Conservation (phyloP, 2,888 invertebrate species). For the Leptopilina syphax region DNA sequence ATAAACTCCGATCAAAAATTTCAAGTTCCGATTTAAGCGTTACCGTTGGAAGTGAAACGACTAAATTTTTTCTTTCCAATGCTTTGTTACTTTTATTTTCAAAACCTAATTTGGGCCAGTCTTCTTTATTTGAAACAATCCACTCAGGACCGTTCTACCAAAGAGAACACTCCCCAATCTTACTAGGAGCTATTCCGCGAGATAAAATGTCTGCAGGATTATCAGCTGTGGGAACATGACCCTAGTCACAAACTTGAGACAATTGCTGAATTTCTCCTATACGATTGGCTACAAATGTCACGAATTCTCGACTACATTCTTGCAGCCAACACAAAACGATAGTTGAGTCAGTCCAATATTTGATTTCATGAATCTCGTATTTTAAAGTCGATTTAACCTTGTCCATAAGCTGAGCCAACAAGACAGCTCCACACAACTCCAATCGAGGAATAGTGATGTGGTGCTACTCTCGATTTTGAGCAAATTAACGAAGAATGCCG, state of each 20-base stretch:
- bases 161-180: neutral
- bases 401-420: slow-evolving; percentile 43
- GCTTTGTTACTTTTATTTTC: neutral
- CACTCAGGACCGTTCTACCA: slow-evolving; percentile 44
- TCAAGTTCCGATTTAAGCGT: neutral
- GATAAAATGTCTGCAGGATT: slow-evolving; percentile 45
- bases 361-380: neutral
- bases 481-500: slow-evolving; percentile 8
- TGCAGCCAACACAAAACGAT: slow-evolving; percentile 44
- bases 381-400: slow-evolving; percentile 21
- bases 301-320: slow-evolving; percentile 31
- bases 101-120: neutral
- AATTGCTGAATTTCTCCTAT: slow-evolving; percentile 45
- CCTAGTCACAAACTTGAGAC: slow-evolving; percentile 33
- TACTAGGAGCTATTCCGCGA: slow-evolving; percentile 11
- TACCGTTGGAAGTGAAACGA: neutral
- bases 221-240: slow-evolving; percentile 37
- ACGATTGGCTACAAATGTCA: slow-evolving; percentile 43
- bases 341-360: slow-evolving; percentile 43
- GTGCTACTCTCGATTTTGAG: slow-evolving; percentile 41
- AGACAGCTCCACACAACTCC: slow-evolving; percentile 42
- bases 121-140: slow-evolving; percentile 18
- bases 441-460: slow-evolving; percentile 38
- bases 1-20: neutral
- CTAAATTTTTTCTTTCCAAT: neutral